Base-by-base conservation (phyloP, 2,888 invertebrate species). In the Eupithecia pulchellata region DNA sequence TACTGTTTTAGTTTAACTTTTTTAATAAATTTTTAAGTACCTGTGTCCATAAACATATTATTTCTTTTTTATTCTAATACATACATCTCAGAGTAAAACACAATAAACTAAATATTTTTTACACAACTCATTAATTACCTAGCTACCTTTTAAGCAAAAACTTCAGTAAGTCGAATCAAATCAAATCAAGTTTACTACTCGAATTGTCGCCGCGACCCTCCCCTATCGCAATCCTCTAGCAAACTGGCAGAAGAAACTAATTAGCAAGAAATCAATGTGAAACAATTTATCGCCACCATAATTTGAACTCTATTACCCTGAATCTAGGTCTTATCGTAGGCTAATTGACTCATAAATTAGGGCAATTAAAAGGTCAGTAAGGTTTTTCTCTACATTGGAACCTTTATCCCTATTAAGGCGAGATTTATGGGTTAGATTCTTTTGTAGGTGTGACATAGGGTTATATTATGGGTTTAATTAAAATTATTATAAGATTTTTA, bases 311-410 rank as follows among this genome's bases (percentile, higher is more conserved):
- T 58, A 65, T 63, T 64, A 55, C 52, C 20, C 4, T 8, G 13
- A 61, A 69, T 47, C 61, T 69, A 70, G 73, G 69, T 73, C 67
- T 69, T 62, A 32, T 61, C 61, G 32, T 34, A 34, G 61, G 62
- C 30, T 71, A 71, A 71, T 65, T 52, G 67, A 34, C 72, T 57
- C 52, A 70, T 73, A 69, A 73, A 73, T 73, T 69, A 67, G 36
- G 5, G 8, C 39, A 69, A 73, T 73, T 73, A 69, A 73, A 70
- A 73, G 73, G 69, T 69, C 69, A 73, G 64, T 64, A 67, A 64
- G 69, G 73, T 73, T 73, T 69, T 73, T 73, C 64, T 67, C 52
- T 27, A 62, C 55, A 36, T 36, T 52, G 32, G n/a, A 25, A 66
- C 34, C 34, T 29, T 61, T 55, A 69, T 69, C 67, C 57, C 61